Base-by-base conservation (phyloP, 2,888 invertebrate genomes). In the Cerastis rubricosa region DNA sequence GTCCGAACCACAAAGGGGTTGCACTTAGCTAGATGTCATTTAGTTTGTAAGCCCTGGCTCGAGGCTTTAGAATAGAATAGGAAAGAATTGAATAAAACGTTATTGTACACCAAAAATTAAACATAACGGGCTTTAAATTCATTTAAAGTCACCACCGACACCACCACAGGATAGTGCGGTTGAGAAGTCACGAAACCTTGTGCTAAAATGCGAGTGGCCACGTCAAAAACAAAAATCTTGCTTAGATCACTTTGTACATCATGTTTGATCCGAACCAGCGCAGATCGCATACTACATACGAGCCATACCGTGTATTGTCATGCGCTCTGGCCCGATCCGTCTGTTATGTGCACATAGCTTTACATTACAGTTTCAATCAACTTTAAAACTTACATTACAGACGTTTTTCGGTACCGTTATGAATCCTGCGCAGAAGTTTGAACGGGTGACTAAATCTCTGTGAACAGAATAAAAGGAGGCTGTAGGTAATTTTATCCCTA, bases 391-490 rank as follows among this genome's bases (percentile, higher is more conserved):
- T 89, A 96, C 96, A 69, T 96, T 96, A 78, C 96, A 96, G 57
- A 96, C 95, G 74, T 96, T 96, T 84, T 95, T 96, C 47, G 89
- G 85, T 64, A 92, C 67, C 0, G 95, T 94, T 63, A 96, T 96
- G 84, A 87, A 96, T 29, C 96, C 96, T 7, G 96, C 96, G 82
- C 96, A 96, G 88, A 96, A 96, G 82, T 96, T 95, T 22, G 87
- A 92, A 14, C 93, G 91, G 2, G 96, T 93, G 3, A 96, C 96
- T 57, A 96, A 86, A 0, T 95, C 91, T 72, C 96, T 96, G 93
- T 9, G 84, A 91, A 83, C 64, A 72, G 68, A 79, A 40, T 66
- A 74, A 40, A n/a, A 61, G 29, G 29, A 59, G 29, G 12, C 7
- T 57, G 25, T 35, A 35, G 35, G 35, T 35, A 1, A 35, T 35